Evolutionary conservation across 2,113 vertebrate species (phyloP).

Genomic region (Phoxinus phoxinus): DNA sequence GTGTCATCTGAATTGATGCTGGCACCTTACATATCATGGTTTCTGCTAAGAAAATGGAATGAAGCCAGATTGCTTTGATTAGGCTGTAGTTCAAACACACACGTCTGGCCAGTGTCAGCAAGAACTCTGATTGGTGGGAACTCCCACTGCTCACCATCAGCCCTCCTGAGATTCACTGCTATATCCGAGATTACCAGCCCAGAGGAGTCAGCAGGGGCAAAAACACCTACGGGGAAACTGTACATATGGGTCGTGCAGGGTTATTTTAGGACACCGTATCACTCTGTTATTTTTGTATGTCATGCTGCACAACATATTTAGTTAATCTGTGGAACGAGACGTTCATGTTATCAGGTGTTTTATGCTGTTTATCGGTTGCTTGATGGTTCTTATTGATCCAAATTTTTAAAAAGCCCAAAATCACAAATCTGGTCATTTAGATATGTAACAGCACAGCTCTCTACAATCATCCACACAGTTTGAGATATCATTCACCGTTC

Average conservation of each 20-base stretch:
- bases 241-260: not conserved
- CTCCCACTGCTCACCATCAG: conserved; percentile 37
- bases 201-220: conserved; percentile 10
- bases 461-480: not conserved
- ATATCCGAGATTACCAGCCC: conserved; percentile 22
- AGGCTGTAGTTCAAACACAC: conserved; percentile 35
- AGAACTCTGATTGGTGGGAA: conserved; percentile 21
- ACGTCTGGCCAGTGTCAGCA: conserved; percentile 44
- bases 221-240: conserved; percentile 2
- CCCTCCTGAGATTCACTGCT: conserved; percentile 29
- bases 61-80: conserved; percentile 62
- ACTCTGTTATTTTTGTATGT: not conserved
- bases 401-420: not conserved
- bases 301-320: not conserved
- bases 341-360: not conserved
- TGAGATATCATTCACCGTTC: not conserved
- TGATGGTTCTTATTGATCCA: not conserved
- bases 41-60: conserved; percentile 50
- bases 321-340: conserved; percentile 1
- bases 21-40: conserved; percentile 44
- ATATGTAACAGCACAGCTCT: not conserved
- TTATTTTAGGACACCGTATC: not conserved
- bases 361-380: too few relatives aligned
- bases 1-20: conserved; percentile 40
- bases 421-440: not conserved